Base-by-base conservation (phyloP, 1,140 invertebrate species). In the Heterodera schachtii region DNA sequence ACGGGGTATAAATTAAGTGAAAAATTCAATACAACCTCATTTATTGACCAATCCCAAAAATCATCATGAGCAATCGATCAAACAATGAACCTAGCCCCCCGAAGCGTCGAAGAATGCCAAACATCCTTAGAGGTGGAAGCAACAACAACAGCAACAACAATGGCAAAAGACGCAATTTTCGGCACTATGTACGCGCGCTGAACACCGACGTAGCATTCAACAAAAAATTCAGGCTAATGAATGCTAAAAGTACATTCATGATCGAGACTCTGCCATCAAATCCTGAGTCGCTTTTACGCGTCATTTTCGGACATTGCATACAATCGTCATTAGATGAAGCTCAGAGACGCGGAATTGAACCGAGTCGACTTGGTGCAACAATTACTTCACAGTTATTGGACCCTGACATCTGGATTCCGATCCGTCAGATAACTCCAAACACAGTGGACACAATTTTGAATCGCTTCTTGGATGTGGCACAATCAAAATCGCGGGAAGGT, bases 401-500 rank as follows among this genome's bases (percentile, higher is more conserved):
- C 13, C 49, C 49, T 3, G 41, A 47, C 13, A 75, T 75, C 1
- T 75, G 73, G 73, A 75, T 75, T 3, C 73, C 73, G 3, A 75
- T 75, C 13, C 43, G 73, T 1, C 31, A 13, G 9, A 9, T 75
- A 9, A 52, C 49, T 3, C 31, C 9, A 13, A 60, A 75, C 4
- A 44, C 73, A 49, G 44, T 46, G 0, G 73, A 75, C 49, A 46
- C 49, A 4, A 75, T 75, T 75, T 16, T 75, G 9, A 52, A 75
- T 31, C 73, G 73, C 11, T 75, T 75, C 41, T 41, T 75, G 7
- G 49, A 57, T 1, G 73, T 75, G 8, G 31, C 43, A 3, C 73
- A 75, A 13, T 75, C 73, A 75, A 75, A 75, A 9, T 49, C 73
- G n/a, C 49, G 60, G 9, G 49, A 60, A 11, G 73, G 73, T 4